Percentiles rank a stretch among this genome's conserved stretches.
Evolutionary conservation across 2,113 vertebrate genomes (phyloP).

Genomic region (Heterocephalus glaber): DNA sequence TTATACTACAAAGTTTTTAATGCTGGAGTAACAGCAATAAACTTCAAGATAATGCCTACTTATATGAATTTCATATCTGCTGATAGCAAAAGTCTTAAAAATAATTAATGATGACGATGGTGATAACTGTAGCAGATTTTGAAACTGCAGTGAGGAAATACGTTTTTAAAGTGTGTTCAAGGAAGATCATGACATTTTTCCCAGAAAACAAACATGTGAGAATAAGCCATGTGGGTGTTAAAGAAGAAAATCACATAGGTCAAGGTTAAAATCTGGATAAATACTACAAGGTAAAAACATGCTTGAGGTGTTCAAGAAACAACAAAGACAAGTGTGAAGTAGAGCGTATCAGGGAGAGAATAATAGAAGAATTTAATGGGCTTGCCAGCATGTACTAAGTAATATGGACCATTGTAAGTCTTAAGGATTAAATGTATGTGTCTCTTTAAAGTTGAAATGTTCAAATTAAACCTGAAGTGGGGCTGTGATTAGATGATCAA

Average conservation of each 20-base stretch:
- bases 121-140: background rate
- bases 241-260: background rate
- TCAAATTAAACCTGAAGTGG: background rate
- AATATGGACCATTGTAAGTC: background rate
- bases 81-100: background rate
- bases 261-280: background rate
- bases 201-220: background rate
- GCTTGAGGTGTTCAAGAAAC: background rate
- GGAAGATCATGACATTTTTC: background rate
- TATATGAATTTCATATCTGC: background rate
- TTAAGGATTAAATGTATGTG: background rate
- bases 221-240: background rate
- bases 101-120: background rate
- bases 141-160: background rate
- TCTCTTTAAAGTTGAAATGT: background rate
- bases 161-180: background rate
- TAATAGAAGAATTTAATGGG: background rate
- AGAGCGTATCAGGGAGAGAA: background rate
- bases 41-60: background rate
- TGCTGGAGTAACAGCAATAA: background rate
- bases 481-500: background rate
- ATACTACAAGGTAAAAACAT: background rate
- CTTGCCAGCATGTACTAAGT: background rate
- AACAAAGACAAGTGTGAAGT: background rate
- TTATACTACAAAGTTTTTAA: background rate